Evolutionary conservation across 1,140 invertebrate species (phyloP).

Genomic region (Micrasema longulum): DNA sequence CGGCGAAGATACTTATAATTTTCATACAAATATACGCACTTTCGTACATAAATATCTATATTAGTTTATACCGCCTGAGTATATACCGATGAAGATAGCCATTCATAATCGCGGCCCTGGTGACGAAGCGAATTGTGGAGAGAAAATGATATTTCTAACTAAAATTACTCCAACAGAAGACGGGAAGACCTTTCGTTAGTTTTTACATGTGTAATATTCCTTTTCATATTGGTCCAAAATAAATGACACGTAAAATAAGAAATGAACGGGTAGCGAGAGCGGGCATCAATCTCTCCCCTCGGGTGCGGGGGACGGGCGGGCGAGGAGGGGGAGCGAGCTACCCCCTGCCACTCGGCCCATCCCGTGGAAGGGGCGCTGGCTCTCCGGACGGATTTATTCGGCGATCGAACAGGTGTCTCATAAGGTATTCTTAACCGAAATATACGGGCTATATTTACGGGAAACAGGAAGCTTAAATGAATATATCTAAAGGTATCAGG

Average conservation of each 20-base stretch:
- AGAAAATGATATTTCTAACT: constrained; percentile 24
- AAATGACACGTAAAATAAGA: constrained; percentile 29
- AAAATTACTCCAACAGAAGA: background rate
- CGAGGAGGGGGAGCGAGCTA: background rate
- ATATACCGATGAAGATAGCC: too few relatives aligned
- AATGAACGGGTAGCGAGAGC: constrained; percentile 16
- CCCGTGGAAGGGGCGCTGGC: too few relatives aligned
- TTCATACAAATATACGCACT: too few relatives aligned
- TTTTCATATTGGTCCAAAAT: constrained; percentile 17
- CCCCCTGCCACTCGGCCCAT: background rate
- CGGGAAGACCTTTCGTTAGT: too few relatives aligned
- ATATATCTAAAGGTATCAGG: background rate
- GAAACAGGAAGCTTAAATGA: too few relatives aligned
- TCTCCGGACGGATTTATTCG: constrained; percentile 26
- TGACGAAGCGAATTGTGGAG: constrained; percentile 1
- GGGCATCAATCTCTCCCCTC: constrained; percentile 24
- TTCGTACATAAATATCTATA: too few relatives aligned
- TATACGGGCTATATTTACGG: background rate
- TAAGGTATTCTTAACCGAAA: constrained; percentile 14
- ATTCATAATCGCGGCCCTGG: too few relatives aligned
- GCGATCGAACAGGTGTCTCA: constrained; percentile 32
- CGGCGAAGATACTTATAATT: too few relatives aligned
- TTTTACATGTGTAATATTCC: constrained; percentile 23
- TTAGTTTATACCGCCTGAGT: too few relatives aligned
- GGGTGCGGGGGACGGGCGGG: background rate